Percentiles rank a stretch among this genome's conserved stretches.
Evolutionary conservation across 1,140 invertebrate species (phyloP).

Genomic region (Palaemon carinicauda): DNA sequence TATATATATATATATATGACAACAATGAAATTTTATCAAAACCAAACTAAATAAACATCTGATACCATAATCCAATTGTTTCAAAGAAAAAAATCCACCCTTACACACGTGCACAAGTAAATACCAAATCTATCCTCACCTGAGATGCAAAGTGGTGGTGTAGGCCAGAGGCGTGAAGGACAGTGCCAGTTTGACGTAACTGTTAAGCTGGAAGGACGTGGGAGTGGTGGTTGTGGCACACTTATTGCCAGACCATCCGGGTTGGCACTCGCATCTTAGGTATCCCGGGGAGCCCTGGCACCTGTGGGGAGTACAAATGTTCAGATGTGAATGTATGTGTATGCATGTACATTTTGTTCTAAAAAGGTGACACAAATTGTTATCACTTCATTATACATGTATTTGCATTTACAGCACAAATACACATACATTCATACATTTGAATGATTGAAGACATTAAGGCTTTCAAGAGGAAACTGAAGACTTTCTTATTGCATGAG

Average conservation of each 20-base stretch:
- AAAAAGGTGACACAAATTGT: no score
- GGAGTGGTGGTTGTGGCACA: slow-evolving; percentile 22
- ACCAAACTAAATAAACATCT: background rate
- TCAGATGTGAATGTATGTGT: no score
- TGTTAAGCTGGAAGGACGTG: slow-evolving; percentile 26
- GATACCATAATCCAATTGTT: background rate
- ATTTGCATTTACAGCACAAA: no score
- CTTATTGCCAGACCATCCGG: background rate
- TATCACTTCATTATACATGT: no score
- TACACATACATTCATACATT: no score
- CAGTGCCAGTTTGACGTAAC: slow-evolving; percentile 21
- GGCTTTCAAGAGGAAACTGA: no score
- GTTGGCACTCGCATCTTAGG: slow-evolving; percentile 28
- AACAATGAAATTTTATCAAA: background rate
- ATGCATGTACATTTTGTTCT: no score
- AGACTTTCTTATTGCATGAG: no score
- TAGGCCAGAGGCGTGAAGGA: slow-evolving; percentile 36
- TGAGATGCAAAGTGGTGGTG: slow-evolving; percentile 23
- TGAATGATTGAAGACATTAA: no score
- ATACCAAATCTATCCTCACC: background rate
- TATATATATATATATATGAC: no score
- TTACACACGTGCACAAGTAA: no score
- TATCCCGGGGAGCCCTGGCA: slow-evolving; percentile 25
- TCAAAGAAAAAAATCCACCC: background rate
- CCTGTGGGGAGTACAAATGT: background rate